phyloP scores from a whole-genome alignment of 1,140 invertebrate genomes.

The Danaus melanippus region DNA sequence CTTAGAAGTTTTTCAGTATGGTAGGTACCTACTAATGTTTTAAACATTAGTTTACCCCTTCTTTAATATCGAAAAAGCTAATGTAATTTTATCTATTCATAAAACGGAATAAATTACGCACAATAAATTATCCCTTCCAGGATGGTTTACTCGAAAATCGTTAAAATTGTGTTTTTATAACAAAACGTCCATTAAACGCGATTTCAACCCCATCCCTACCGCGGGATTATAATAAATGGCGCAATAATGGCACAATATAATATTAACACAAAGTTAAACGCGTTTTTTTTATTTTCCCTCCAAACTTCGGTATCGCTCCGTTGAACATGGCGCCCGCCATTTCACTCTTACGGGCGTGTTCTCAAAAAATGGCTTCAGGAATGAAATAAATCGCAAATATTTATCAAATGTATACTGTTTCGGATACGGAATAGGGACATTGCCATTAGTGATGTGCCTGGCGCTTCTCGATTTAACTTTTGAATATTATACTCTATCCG shows the following conservation, averaged over 20 bases:
- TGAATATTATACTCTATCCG: background rate
- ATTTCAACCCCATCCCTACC: conserved; percentile 63
- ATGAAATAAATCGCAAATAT: conserved; percentile 67
- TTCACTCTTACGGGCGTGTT: conserved; percentile 48
- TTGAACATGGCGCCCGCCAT: conserved; percentile 42
- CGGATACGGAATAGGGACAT: conserved; percentile 16
- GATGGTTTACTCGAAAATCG: conserved; percentile 48
- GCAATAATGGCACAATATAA: conserved; percentile 71
- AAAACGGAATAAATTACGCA: too few relatives aligned
- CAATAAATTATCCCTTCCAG: conserved; percentile 4
- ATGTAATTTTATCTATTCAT: too few relatives aligned
- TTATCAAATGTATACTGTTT: conserved; percentile 49
- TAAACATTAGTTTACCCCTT: too few relatives aligned
- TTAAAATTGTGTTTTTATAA: conserved; percentile 62
- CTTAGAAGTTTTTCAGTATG: too few relatives aligned
- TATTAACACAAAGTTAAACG: conserved; percentile 71
- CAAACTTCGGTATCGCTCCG: conserved; percentile 51
- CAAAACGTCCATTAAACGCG: conserved; percentile 67
- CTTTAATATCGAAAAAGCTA: too few relatives aligned
- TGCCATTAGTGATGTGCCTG: conserved; percentile 6
- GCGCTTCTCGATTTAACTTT: background rate
- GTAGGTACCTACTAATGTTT: too few relatives aligned
- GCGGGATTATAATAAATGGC: conserved; percentile 68
- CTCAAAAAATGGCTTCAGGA: conserved; percentile 56
- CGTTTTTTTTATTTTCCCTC: conserved; percentile 59